Evolutionary conservation across 2,888 invertebrate genomes (phyloP).

Genomic region (Erebia palarica): DNA sequence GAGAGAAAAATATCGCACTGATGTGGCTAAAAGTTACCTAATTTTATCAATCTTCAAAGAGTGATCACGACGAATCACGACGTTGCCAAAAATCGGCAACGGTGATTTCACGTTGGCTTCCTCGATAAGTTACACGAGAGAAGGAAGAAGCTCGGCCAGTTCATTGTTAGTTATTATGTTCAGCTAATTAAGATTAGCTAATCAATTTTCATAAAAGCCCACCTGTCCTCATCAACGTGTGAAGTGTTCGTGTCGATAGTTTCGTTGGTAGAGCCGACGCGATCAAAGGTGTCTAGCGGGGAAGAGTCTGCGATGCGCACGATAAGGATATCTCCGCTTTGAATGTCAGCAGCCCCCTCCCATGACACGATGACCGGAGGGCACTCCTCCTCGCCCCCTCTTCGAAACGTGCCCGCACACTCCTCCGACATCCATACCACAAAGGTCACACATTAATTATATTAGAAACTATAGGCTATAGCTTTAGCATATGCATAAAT

Average conservation of each 20-base stretch:
- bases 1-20: too few relatives aligned
- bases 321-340: slow-evolving; percentile 87
- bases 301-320: slow-evolving; percentile 86
- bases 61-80: too few relatives aligned
- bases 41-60: too few relatives aligned
- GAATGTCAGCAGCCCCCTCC: slow-evolving; percentile 86
- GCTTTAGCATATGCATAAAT: background rate
- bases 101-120: too few relatives aligned
- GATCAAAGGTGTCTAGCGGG: slow-evolving; percentile 66
- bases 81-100: too few relatives aligned
- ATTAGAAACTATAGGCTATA: slow-evolving; percentile 15
- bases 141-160: background rate
- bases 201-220: slow-evolving; percentile 33
- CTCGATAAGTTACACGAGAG: too few relatives aligned
- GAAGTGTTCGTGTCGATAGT: slow-evolving; percentile 57
- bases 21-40: too few relatives aligned
- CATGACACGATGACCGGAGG: slow-evolving; percentile 83
- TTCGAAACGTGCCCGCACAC: slow-evolving; percentile 51
- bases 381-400: slow-evolving; percentile 73
- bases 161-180: background rate
- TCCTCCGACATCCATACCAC: slow-evolving; percentile 72
- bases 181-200: background rate
- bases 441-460: slow-evolving; percentile 47
- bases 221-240: slow-evolving; percentile 62
- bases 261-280: slow-evolving; percentile 53